A percentile compares a stretch with the other conserved stretches of the same genome.
Evolutionary conservation across 2,797 vertebrate species (phyloP).

Genomic region (Crocodylus rhombifer): DNA sequence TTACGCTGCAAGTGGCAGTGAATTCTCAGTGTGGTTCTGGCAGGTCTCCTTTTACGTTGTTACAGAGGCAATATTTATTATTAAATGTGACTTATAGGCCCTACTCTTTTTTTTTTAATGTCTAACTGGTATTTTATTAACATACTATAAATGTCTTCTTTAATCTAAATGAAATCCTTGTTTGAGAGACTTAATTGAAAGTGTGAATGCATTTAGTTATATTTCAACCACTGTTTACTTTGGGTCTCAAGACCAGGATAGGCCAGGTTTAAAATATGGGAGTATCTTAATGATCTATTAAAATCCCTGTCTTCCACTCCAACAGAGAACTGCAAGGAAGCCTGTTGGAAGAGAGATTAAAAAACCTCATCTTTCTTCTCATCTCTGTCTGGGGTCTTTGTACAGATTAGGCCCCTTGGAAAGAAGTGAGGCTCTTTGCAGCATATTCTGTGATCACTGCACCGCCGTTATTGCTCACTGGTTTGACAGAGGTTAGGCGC

Average conservation of each 20-base stretch:
- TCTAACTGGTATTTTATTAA: background rate
- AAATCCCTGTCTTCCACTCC: background rate
- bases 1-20: background rate
- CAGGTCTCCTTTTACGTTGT: background rate
- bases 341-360: background rate
- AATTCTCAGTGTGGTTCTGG: background rate
- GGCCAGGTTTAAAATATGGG: background rate
- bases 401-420: background rate
- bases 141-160: background rate
- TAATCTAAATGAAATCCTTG: background rate
- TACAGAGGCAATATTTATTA: background rate
- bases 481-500: background rate
- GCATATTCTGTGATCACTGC: background rate
- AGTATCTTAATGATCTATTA: background rate
- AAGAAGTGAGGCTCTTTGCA: background rate
- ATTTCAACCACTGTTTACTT: background rate
- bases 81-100: background rate
- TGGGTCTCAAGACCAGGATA: background rate
- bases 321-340: background rate
- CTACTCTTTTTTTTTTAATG: background rate
- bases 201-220: background rate
- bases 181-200: background rate
- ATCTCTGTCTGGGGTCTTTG: background rate
- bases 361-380: background rate
- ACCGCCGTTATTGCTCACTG: background rate